Conservation (phyloP, 2,113 vertebrate species). For the Serinus canaria region DNA sequence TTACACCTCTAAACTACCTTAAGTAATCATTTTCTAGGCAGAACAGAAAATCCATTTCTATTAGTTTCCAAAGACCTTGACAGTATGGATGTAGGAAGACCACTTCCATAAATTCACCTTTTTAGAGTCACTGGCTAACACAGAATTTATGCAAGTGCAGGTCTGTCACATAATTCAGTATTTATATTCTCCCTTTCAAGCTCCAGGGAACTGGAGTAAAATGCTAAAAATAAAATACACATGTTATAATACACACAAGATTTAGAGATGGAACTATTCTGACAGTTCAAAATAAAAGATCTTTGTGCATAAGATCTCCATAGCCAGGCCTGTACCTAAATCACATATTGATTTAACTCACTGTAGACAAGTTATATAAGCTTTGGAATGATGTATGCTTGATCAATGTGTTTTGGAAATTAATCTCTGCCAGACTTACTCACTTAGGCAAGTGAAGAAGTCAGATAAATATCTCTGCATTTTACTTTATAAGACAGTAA, state of each 20-base stretch:
- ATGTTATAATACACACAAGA: neutral
- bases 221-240: constrained; percentile 47
- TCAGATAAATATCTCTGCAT: constrained; percentile 26
- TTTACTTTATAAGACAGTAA: constrained; percentile 28
- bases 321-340: neutral
- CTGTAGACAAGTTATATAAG: neutral
- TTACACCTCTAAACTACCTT: neutral
- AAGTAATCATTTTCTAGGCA: constrained; percentile 10
- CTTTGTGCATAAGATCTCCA: neutral
- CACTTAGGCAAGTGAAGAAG: constrained; percentile 21
- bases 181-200: constrained; percentile 31
- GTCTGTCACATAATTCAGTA: constrained; percentile 19
- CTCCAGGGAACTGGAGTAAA: neutral
- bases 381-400: neutral
- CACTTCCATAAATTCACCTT: constrained; percentile 22
- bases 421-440: constrained; percentile 6
- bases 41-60: constrained; percentile 55
- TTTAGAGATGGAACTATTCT: constrained; percentile 3
- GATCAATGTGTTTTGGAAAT: constrained; percentile 30
- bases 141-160: constrained; percentile 40
- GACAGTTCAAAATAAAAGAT: constrained; percentile 21
- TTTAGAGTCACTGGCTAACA: neutral
- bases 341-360: constrained; percentile 37
- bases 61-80: constrained; percentile 17
- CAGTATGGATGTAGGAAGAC: neutral